These are phyloP conservation scores for Heliothis subflexa DNA, from an alignment of 1,140 invertebrate genomes.

Conservation along the genomic window DNA sequence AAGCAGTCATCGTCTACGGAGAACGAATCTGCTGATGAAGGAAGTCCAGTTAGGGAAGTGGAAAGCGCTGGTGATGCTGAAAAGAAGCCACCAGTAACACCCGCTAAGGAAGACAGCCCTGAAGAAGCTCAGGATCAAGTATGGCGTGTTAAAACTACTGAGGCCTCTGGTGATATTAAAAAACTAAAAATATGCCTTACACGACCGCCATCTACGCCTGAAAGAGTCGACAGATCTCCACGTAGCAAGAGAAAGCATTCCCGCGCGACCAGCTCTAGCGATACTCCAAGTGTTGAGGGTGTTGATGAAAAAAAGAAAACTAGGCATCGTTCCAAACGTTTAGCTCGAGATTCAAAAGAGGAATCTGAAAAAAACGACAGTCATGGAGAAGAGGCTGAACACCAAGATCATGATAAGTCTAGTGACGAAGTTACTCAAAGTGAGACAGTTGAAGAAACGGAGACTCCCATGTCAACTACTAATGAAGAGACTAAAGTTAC, in stretches of 20 bases:
- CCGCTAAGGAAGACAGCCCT: conserved; percentile 67
- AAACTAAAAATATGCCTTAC: conserved; percentile 81
- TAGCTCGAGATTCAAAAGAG: conserved; percentile 69
- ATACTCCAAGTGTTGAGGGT: conserved; percentile 72
- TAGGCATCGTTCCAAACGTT: conserved; percentile 71
- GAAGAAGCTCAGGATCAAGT: conserved; percentile 78
- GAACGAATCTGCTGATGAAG: conserved; percentile 75
- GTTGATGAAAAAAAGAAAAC: conserved; percentile 74
- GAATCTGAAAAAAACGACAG: conserved; percentile 68
- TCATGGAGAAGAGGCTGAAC: conserved; percentile 65
- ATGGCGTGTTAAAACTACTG: conserved; percentile 79
- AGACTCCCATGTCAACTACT: conserved; percentile 72
- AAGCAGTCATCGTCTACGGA: conserved; percentile 78
- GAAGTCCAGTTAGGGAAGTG: conserved; percentile 56
- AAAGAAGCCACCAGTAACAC: conserved; percentile 58
- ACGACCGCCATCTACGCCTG: conserved; percentile 78
- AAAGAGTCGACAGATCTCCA: conserved; percentile 78
- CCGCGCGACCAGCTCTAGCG: conserved; percentile 77
- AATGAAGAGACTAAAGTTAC: conserved; percentile 65
- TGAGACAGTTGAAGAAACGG: conserved; percentile 49
- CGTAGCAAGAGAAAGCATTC: conserved; percentile 80
- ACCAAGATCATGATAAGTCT: conserved; percentile 44
- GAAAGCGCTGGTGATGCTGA: conserved; percentile 58
- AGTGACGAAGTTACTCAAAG: conserved; percentile 55
- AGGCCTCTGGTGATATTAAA: conserved; percentile 75